Base-by-base conservation (phyloP, 2,888 invertebrate genomes). In the Druceiella hillmani region DNA sequence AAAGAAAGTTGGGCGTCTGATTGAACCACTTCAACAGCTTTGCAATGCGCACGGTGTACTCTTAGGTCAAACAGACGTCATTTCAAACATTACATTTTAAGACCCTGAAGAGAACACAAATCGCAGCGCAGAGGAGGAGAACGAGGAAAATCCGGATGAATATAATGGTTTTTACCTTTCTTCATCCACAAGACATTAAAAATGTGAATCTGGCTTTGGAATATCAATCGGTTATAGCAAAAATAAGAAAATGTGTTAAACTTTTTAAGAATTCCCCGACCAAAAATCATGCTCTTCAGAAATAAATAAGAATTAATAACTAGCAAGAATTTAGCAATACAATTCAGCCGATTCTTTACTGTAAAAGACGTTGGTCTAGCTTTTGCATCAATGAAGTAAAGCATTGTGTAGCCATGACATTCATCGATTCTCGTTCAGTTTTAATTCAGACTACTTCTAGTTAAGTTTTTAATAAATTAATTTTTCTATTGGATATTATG, bases 341-440 rank as follows among this genome's bases (percentile, higher is more conserved):
- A 27, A 27, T 27, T 27, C 27, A 27, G n/a, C 27, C 12, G 27
- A 12, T 27, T 27, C 27, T 27, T 27, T n/a, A 27, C 27, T 27
- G 27, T n/a, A 27, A 27, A n/a, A 27, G 10, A 6, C 27, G 27
- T 22, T 22, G 22, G 22, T 22, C 22, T 22, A 22, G 22, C 22
- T n/a, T 22, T 7, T 22, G 22, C 22, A 27, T 10, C 27, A 27
- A 27, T 27, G 12, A 27, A 27, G 27, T 27, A 27, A 27, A 27
- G 10, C 27, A 27, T n/a, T 27, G 27, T 27, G 27, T 27, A 27
- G 27, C 27, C 12, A 27, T 10, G 27, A n/a, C 27, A 5, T n/a
- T 27, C n/a, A n/a, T 6, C 12, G 27, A 27, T 12, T 27, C 27
- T 27, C 10, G 27, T 12, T 27, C 5, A 27, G 27, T 27, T 27